Evolutionary conservation across 2,797 vertebrate genomes (phyloP), one percentile per base, ranked within the genome.

Genomic region (Galagoides demidoff): DNA sequence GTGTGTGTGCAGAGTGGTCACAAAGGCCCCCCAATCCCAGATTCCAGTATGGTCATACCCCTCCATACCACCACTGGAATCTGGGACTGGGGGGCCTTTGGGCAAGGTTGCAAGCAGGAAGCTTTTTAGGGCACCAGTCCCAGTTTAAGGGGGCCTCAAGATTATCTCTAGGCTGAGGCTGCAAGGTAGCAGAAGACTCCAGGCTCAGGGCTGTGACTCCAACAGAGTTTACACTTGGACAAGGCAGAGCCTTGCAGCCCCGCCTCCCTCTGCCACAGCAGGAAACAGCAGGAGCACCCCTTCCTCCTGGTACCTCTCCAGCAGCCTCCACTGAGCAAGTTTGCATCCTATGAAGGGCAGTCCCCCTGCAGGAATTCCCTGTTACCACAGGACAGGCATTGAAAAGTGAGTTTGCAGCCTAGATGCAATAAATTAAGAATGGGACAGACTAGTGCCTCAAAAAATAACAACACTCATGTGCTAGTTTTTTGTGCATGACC

Each of bases 371-470:
- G 25, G 3, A 90, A 84, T 86, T 11, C 9, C 19, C 14, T 45
- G 1, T 73, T 90, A 90, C 17, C 77, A 84, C 2, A 34, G 7
- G 39, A 25, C 14, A 29, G 31, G 63, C 23, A 49, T 10, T 84
- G 34, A 63, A 71, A 29, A 16, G 37, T 57, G 78, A 49, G 73
- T 76, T 19, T 71, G 12, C 52, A 86, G 52, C 31, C 55, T n/a
- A 71, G 16, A 52, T 17, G 9, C 37, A 85, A 39, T 71, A 68
- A 85, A 78, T 89, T 95, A 93, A 93, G 68, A 92, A 84, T 25
- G 31, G 63, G 22, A 66, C 70, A 82, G 59, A 43, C 20, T 25
- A 3, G 34, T 39, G 66, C 63, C 39, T 88, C 52, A 57, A 76
- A 78, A 85, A 74, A 45, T 27, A 77, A 45, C 14, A 90, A 39